Evolutionary conservation across 2,113 vertebrate genomes (phyloP).

Genomic region (human (Homo sapiens)): GRCh38 chr1:66653001-66653500

Average conservation of each 20-base stretch:
- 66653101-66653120: background rate
- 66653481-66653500: background rate
- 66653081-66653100: background rate
- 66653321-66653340: background rate
- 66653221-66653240: background rate
- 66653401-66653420: background rate
- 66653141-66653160: background rate
- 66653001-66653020: background rate
- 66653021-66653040: background rate
- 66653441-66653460: background rate
- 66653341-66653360: background rate
- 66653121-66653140: background rate
- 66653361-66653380: background rate
- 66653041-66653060: background rate
- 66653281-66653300: background rate
- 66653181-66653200: background rate
- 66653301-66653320: background rate
- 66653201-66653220: background rate
- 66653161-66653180: background rate
- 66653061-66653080: background rate
- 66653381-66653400: background rate
- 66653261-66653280: background rate
- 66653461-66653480: background rate
- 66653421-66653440: background rate
- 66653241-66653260: background rate